Evolutionary conservation across 2,888 invertebrate genomes (phyloP), one percentile per base, ranked within the genome.

Genomic region (Abrostola tripartita): DNA sequence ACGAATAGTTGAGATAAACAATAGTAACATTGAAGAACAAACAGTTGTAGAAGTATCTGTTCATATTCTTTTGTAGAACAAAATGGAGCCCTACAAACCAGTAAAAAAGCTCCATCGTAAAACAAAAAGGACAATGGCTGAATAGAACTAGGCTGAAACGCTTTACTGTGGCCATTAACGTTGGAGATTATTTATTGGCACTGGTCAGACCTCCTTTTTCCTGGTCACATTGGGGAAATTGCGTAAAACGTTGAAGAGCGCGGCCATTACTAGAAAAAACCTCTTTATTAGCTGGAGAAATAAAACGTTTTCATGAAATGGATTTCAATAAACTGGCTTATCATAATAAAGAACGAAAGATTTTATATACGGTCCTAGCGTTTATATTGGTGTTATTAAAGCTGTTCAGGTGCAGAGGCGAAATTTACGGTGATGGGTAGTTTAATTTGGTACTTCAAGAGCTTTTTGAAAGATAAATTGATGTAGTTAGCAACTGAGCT

Each of bases 121-220:
- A 61, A 61, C 51, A 51, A 51, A 24, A 61, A 55, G 51, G 61
- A 61, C 52, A 47, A 68, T 35, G 24, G 59, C 35, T 73, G 64
- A 54, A 74, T 71, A 65, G 54, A 74, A 73, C 57, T 65, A 70
- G 54, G 61, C 60, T 50, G 24, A 47, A 69, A 55, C 74, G 61
- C 79, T 83, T 83, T 76, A 81, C 61, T 80, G 73, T 76, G 58
- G 56, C 75, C 78, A 81, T 83, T 83, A 81, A 79, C 72, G 81
- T 82, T 72, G 55, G 55, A 68, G 53, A 79, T 81, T 81, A 83
- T 82, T 83, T 83, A 82, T 82, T 55, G 78, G 47, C 14, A 52
- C 76, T 77, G 81, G 77, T 81, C 70, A 81, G 67, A 66, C 59
- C 63, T 63, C 52, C 59, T 56, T 60, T 78, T 76, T 71, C 69